Evolutionary conservation across 2,113 vertebrate species (phyloP).

Genomic region (Nettapus auritus): DNA sequence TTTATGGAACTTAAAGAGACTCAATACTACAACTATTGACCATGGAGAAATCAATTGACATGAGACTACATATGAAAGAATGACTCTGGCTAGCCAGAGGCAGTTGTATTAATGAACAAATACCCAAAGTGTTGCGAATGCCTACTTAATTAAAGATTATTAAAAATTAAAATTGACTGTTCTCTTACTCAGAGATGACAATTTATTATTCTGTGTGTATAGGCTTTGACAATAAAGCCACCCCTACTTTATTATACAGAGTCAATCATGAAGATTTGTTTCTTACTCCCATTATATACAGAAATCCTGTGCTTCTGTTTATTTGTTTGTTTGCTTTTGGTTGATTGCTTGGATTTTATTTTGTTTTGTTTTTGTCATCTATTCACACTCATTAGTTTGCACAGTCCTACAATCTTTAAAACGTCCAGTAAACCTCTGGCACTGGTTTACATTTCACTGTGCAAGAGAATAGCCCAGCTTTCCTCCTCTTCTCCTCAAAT

Average conservation of each 20-base stretch:
- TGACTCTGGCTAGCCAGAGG: background rate
- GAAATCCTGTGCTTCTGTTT: background rate
- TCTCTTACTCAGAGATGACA: background rate
- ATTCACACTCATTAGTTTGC: rapidly evolving
- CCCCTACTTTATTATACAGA: background rate
- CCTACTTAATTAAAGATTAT: constrained; percentile 21
- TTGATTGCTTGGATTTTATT: background rate
- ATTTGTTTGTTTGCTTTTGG: background rate
- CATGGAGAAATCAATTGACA: background rate
- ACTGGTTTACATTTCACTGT: background rate
- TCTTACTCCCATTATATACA: background rate
- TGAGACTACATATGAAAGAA: background rate
- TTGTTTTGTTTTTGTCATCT: background rate
- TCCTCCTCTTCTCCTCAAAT: background rate
- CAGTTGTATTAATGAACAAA: background rate
- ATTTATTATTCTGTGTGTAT: background rate
- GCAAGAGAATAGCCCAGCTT: background rate
- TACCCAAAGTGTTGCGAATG: background rate
- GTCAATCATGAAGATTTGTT: background rate
- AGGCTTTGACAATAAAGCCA: background rate
- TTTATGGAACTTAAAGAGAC: constrained; percentile 12
- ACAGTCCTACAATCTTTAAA: background rate
- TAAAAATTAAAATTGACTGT: constrained; percentile 6
- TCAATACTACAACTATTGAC: background rate
- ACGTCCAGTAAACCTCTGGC: background rate